Base-by-base conservation (phyloP, 2,113 vertebrate genomes). In the Mesembrinibis cayennensis region DNA sequence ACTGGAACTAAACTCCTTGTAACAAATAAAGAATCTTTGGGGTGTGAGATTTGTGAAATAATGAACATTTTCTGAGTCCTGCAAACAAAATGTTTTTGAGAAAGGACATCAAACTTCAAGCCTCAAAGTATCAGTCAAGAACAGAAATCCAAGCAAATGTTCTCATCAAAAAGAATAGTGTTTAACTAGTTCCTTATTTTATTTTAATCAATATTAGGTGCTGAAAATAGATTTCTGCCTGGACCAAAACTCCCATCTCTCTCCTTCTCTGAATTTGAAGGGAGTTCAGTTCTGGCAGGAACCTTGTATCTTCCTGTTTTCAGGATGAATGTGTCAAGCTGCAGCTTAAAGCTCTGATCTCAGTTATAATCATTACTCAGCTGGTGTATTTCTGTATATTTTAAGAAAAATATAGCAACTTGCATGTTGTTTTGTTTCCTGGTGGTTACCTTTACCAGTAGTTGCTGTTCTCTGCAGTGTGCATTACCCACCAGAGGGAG, bases 401-500 rank as follows among this genome's bases (percentile, higher is more conserved):
- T 79, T 65, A 19, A 71, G 50, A 65, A 89, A 80, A 76, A 55
- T 10, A 9, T 1, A 71, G 26, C 47, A 82, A 59, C 17, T 44
- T 69, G 65, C 11, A 34, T 15, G 16, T 50, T 38, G 21, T 34
- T 95, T 52, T 21, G 22, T 42, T 71, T 76, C 3, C 1, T 59
- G 27, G 45, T 67, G 8, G 44, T 69, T 62, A 58, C 67, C 20
- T 80, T 82, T 25, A 30, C 62, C 38, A 25, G 45, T 25, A 47
- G 17, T 21, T 82, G 74, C 53, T 58, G 49, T 20, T 86, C 59
- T 90, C 71, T 83, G 67, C 9, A 73, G 55, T 30, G 40, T 67
- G 20, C 10, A 4, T 88, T 94, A 63, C 69, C 94, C 94, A 95
- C 82, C 94, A 97, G 97, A 90, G 94, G 95, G 94, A 96, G 96